Evolutionary conservation across 1,140 invertebrate species (phyloP).

Genomic region (Chymomyza costata): DNA sequence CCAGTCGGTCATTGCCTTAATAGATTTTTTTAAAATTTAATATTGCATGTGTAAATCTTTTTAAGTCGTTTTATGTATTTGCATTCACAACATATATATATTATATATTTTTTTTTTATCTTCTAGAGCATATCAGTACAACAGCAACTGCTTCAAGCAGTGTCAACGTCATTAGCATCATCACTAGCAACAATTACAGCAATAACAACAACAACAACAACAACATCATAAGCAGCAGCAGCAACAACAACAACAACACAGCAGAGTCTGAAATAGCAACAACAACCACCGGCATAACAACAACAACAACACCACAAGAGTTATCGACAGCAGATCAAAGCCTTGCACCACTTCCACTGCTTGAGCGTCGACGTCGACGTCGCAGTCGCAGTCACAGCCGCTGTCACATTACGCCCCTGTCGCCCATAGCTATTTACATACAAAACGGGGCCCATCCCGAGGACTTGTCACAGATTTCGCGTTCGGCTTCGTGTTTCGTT

Average conservation of each 20-base stretch:
- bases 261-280: background rate
- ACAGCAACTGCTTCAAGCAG: constrained; percentile 4
- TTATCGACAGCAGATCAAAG: constrained; percentile 3
- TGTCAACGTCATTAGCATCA: constrained; percentile 51
- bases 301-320: constrained; percentile 12
- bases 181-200: constrained; percentile 20
- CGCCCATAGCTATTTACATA: constrained; percentile 58
- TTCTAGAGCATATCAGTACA: too few relatives aligned
- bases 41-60: too few relatives aligned
- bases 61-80: too few relatives aligned
- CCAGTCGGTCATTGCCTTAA: too few relatives aligned
- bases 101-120: too few relatives aligned
- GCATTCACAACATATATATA: too few relatives aligned
- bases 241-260: constrained; percentile 12
- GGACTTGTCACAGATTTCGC: constrained; percentile 41
- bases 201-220: constrained; percentile 19
- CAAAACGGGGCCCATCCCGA: constrained; percentile 47
- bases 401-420: constrained; percentile 46
- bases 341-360: constrained; percentile 48
- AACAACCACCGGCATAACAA: background rate
- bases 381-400: constrained; percentile 58
- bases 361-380: constrained; percentile 42
- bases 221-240: constrained; percentile 16
- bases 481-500: constrained; percentile 55
- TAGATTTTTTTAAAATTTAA: too few relatives aligned